Evolutionary conservation across 2,888 invertebrate genomes (phyloP), one percentile per base, ranked within the genome.

Genomic region (Coelinius sp.): DNA sequence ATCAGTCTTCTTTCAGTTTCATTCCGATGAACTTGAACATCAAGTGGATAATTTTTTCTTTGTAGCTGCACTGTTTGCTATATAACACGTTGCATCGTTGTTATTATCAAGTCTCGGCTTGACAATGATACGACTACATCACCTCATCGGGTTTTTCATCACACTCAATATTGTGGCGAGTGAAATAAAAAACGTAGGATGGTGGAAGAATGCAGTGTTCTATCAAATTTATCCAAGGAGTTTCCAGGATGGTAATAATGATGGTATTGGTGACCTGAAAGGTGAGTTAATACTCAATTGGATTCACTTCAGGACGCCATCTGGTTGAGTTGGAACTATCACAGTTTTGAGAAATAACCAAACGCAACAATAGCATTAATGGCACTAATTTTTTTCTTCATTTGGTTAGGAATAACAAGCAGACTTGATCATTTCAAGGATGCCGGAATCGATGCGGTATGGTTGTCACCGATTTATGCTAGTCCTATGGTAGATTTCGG

Each of bases 401-500:
- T 41, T 5, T 41, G n/a, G 31, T 67, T 46, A 91, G 92, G 92
- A 7, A 91, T 93, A 56, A 90, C 89, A 8, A 88, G 88, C 10
- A 90, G 91, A 74, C 74, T 93, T 68, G 89, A 91, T 8, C 92
- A 94, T 80, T 90, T 95, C 27, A 89, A 89, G 41, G 92, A 94
- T 5, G 88, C 93, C 0, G 94, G 94, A 0, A 90, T 96, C 0
- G 92, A 91, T 7, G 93, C 93, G 0, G 90, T 95, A 68, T 96
- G 96, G 95, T 88, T 97, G 71, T 95, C 95, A 0, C 96, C 97
- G 0, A 93, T 97, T 80, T 95, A 93, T 87, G 89, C 90, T 69
- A 95, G 95, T 0, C 96, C 96, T 0, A 94, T 95, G 93, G 90
- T 91, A 0, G 97, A 97, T 88, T 94, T 94, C 84, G 97, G 97